phyloP scores from a whole-genome alignment of 2,888 invertebrate genomes.

The Synanthedon tipuliformis region DNA sequence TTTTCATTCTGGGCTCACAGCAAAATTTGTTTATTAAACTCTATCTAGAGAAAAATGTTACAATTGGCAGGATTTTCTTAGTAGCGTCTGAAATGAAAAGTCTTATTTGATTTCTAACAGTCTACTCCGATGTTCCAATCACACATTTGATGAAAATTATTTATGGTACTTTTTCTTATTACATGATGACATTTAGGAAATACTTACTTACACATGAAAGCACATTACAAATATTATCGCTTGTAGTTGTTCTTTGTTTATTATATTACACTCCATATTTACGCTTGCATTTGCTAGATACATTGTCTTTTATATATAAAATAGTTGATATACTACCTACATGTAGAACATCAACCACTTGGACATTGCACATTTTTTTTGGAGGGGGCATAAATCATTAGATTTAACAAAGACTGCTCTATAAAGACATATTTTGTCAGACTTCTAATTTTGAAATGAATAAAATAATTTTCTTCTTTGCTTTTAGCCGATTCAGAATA shows the following conservation, averaged over 20 bases:
- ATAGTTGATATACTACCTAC: slow-evolving; percentile 12
- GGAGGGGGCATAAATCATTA: too few relatives aligned
- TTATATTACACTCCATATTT: slow-evolving; percentile 6
- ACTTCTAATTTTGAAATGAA: too few relatives aligned
- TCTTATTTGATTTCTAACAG: slow-evolving; percentile 23
- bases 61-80: slow-evolving; percentile 37
- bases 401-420: too few relatives aligned
- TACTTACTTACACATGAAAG: slow-evolving; percentile 25
- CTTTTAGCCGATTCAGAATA: too few relatives aligned
- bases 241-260: slow-evolving; percentile 21
- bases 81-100: slow-evolving; percentile 52
- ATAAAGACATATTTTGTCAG: too few relatives aligned
- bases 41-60: slow-evolving; percentile 7
- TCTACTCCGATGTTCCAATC: slow-evolving; percentile 27
- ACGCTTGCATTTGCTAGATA: slow-evolving; percentile 16
- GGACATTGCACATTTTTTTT: slow-evolving; percentile 17
- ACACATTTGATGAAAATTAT: background rate
- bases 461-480: too few relatives aligned
- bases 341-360: slow-evolving; percentile 19
- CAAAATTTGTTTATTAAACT: slow-evolving; percentile 19
- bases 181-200: slow-evolving; percentile 19
- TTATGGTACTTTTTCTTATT: background rate
- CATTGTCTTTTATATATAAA: slow-evolving; percentile 9
- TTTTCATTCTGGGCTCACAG: slow-evolving; percentile 52
- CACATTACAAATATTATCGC: slow-evolving; percentile 35